Base-by-base conservation (phyloP, 2,888 invertebrate genomes). In the Deilephila elpenor region DNA sequence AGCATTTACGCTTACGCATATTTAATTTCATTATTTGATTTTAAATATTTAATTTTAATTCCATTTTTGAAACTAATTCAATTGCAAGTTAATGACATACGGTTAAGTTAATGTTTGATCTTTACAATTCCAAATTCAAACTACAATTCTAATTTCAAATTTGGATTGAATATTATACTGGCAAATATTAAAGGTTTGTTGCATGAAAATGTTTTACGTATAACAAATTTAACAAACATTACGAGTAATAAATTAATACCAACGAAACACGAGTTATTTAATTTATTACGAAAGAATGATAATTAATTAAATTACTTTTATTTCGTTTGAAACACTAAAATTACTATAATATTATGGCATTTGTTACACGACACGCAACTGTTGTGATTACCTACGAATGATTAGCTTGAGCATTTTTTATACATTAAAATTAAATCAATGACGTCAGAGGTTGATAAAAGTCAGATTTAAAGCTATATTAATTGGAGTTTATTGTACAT, bases 401-500 rank as follows among this genome's bases (percentile, higher is more conserved):
- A 32, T 61, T 61, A 14, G 3, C 5, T 1, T 61, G 11, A 11
- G 5, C 20, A 20, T 64, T 64, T 44, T 11, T 20, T 44, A 44
- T 44, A 64, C 20, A 64, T 64, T 64, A 20, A 62, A 62, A 62
- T 37, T 0, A 64, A 44, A 56, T 56, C 19, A 44, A 44, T 44
- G 44, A 44, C 3, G 3, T 11, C 44, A 14, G 11, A 44, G 11
- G 11, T 44, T 44, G 11, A 44, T 44, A 44, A 44, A 44, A 44
- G 0, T 44, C 2, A 44, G 0, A 44, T 44, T 44, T 14, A 14
- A 44, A 44, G 0, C 44, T 44, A 11, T 11, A 44, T 44, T 44
- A 11, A 44, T 14, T 44, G 11, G 11, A 11, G 44, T 44, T 11
- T 44, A 44, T 14, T 44, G 44, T 14, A 44, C 7, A 37, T 2